Evolutionary conservation across 2,888 invertebrate species (phyloP), one percentile per base, ranked within the genome.

Genomic region (Pycnomerus fuliginosus): DNA sequence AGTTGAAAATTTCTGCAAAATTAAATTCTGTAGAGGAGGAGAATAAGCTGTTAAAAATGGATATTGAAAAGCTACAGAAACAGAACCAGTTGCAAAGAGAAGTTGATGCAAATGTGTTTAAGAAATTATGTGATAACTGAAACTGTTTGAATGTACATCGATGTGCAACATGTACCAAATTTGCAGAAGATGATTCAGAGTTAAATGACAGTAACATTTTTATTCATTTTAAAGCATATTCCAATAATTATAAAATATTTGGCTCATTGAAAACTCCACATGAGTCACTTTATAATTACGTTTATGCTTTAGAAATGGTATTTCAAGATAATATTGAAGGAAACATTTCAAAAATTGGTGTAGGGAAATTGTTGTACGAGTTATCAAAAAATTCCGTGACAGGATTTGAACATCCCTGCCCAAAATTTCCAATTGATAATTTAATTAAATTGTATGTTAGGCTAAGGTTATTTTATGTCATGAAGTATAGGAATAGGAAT

Each of bases 181-280:
- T 42, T 16, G n/a, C 13, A 16, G 40, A 16, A 14, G 35, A 29
- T 12, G 16, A 34, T 37, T 13, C 16, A 10, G 16, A 24, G 16
- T 31, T 46, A 5, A 25, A 34, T 16, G 20, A 36, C 7, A 17
- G 24, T 11, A 42, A 25, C 28, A 28, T 34, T 7, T 44, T 42
- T 27, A 33, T 29, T n/a, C 37, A 42, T 34, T 42, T 40, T 24
- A 49, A 45, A 12, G 41, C 45, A 13, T 42, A 49, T 45, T 20
- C 17, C 12, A 45, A 22, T 3, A 22, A 22, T 1, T 15, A 35
- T 32, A 14, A 12, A n/a, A 23, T 15, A 11, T 48, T 40, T 28
- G 38, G 43, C n/a, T 16, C 16, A 12, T 15, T 47, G 13, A 34
- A 39, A 41, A 37, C 36, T 12, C 32, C 41, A 4, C 29, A 31